Percentiles rank a stretch among this genome's conserved stretches.
These are phyloP conservation scores for Colaptes auratus DNA, from an alignment of 2,113 vertebrate species.

Conservation along the genomic window DNA sequence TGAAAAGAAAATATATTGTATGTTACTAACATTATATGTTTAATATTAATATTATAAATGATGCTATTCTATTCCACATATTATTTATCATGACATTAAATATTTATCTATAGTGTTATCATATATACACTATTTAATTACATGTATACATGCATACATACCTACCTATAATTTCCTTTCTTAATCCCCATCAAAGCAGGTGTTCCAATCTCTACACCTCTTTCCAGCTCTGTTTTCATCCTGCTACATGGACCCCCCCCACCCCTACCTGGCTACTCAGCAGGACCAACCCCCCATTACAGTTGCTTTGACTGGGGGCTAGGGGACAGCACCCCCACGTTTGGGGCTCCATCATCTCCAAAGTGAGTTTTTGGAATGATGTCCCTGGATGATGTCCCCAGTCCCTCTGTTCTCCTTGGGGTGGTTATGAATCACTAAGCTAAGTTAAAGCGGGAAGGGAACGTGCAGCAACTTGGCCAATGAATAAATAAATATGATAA, in stretches of 20 bases:
- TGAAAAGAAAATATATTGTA: too few species aligned
- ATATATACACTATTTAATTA: too few species aligned
- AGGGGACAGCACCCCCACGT: fast-evolving
- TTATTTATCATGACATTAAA: background rate
- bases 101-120: too few species aligned
- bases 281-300: background rate
- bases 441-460: background rate
- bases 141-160: too few species aligned
- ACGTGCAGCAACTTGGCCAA: fast-evolving
- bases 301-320: too few species aligned
- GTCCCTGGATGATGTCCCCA: background rate
- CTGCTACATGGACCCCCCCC: background rate
- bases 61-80: background rate
- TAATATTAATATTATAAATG: too few species aligned
- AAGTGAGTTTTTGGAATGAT: background rate
- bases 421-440: background rate
- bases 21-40: too few species aligned
- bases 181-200: background rate
- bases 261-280: background rate
- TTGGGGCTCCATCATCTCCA: fast-evolving
- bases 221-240: background rate
- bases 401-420: fast-evolving
- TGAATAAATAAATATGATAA: background rate
- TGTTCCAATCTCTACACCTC: background rate
- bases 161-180: background rate